Base-by-base conservation (phyloP, 1,140 invertebrate species). In the Polypedilum vanderplanki region DNA sequence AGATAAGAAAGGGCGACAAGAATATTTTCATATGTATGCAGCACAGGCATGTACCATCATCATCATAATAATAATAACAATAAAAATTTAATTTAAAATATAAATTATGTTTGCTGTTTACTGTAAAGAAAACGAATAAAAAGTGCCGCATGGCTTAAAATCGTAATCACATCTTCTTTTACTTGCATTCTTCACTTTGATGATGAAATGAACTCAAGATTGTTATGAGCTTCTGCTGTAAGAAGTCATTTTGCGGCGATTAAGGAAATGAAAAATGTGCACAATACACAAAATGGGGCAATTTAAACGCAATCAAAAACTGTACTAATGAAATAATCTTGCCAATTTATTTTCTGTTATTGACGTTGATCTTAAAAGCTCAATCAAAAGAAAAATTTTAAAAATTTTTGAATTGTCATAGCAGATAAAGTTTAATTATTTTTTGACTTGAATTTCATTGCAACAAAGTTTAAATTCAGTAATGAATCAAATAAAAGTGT, bases 61-160 rank as follows among this genome's bases (percentile, higher is more conserved):
- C 24, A 5, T 57, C 46, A 57, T 33, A 33, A 57, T 57, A n/a
- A 57, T 57, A 57, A 57, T 57, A 57, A 57, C 46, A 57, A 57
- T 57, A 57, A 57, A 57, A 57, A 57, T 57, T 57, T 57, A 57
- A 57, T 57, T 57, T 57, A 57, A 57, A 57, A 57, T 57, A 57
- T 57, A 57, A 57, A 57, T 57, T 57, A 57, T n/a, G 10, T n/a
- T 15, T 57, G 46, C 10, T 57, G 10, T 57, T 57, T 12, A 57
- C 3, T 57, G n/a, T 57, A 3, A 57, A 57, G n/a, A 15, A n/a
- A 57, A 12, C 3, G 46, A 57, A 12, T 5, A 33, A 33, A 33
- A 33, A 33, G 24, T 33, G 24, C 24, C 24, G 24, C 24, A 33
- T 33, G 24, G 24, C 24, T 33, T 33, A 33, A n/a, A 33, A 5